A percentile compares a stretch with the other conserved stretches of the same genome.
phyloP scores from a whole-genome alignment of 2,113 vertebrate species.

The Misgurnus mizolepis region DNA sequence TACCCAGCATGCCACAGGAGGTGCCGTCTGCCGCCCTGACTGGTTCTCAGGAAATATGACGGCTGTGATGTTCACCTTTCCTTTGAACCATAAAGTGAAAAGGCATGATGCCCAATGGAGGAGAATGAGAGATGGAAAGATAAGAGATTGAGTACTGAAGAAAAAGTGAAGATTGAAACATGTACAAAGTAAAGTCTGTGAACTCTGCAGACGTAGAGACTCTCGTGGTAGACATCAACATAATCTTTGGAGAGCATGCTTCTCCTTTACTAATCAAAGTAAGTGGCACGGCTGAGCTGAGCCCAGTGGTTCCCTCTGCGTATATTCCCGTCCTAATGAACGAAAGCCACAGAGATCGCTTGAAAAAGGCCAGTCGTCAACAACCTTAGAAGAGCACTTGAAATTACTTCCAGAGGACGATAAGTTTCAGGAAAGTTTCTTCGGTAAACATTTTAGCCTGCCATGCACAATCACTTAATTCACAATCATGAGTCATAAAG shows the following conservation, averaged over 20 bases:
- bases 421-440: slow-evolving; percentile 27
- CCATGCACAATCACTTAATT: neutral
- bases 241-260: slow-evolving; percentile 20
- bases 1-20: slow-evolving; percentile 56
- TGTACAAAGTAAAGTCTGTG: neutral
- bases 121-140: slow-evolving; percentile 10
- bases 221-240: neutral
- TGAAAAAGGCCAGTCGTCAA: slow-evolving; percentile 22
- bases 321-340: slow-evolving; percentile 44
- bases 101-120: slow-evolving; percentile 10
- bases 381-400: slow-evolving; percentile 7
- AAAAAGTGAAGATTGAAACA: slow-evolving; percentile 18
- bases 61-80: slow-evolving; percentile 27
- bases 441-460: neutral
- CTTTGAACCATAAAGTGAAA: slow-evolving; percentile 31
- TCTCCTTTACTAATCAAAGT: slow-evolving; percentile 25
- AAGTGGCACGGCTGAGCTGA: slow-evolving; percentile 17
- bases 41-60: slow-evolving; percentile 24
- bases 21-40: slow-evolving; percentile 37
- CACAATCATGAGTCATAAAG: slow-evolving; percentile 2
- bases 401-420: slow-evolving; percentile 31
- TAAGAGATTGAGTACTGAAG: slow-evolving; percentile 14
- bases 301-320: neutral
- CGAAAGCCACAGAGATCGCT: slow-evolving; percentile 8
- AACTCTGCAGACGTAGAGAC: neutral